phyloP scores from a whole-genome alignment of 2,797 vertebrate species.

The Tenualosa ilisha region DNA sequence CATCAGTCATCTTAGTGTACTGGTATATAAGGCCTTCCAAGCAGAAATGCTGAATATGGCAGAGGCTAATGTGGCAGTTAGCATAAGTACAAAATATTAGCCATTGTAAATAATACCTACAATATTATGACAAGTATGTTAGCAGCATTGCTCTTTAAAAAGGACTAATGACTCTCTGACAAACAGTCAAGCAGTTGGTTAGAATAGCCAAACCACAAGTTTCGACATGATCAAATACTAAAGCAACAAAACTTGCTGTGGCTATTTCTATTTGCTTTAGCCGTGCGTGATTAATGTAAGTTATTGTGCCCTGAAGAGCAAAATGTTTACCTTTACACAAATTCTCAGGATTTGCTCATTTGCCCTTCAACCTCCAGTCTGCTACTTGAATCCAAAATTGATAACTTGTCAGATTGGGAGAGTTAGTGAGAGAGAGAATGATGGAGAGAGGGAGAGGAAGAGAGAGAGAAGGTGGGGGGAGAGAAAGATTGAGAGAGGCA shows the following conservation, averaged over 20 bases:
- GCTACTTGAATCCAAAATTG: neutral
- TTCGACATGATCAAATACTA: neutral
- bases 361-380: neutral
- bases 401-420: neutral
- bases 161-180: neutral
- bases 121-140: neutral
- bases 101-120: neutral
- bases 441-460: neutral
- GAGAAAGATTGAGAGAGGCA: neutral
- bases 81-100: neutral
- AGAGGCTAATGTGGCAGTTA: neutral
- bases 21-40: neutral
- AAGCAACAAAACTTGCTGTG: neutral
- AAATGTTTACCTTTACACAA: conserved; percentile 1
- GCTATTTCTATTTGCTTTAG: neutral
- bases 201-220: neutral
- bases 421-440: neutral
- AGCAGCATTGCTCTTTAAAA: neutral
- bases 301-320: neutral
- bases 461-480: neutral
- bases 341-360: neutral
- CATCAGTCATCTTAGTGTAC: neutral
- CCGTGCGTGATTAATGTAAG: neutral
- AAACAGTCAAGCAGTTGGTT: neutral
- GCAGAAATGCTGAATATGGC: neutral